A percentile compares a stretch with the other conserved stretches of the same genome.
These are phyloP conservation scores for Zosterops hypoxanthus DNA, from an alignment of 2,113 vertebrate genomes.

Conservation along the genomic window DNA sequence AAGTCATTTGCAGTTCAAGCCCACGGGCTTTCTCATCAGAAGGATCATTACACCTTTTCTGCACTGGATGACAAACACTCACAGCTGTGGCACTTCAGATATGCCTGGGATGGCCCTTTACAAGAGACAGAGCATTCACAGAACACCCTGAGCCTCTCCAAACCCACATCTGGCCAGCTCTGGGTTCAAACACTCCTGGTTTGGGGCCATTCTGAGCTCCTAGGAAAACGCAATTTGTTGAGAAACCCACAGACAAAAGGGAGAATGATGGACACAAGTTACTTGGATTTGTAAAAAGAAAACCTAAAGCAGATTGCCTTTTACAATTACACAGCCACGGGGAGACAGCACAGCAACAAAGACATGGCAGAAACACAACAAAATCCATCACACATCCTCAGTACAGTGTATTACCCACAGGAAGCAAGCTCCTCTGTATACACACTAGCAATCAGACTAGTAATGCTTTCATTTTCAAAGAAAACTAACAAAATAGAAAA, in stretches of 20 bases:
- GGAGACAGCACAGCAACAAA: neutral
- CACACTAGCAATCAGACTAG: neutral
- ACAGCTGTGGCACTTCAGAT: neutral
- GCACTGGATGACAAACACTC: neutral
- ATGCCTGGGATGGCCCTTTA: neutral
- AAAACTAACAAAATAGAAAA: neutral
- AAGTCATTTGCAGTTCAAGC: neutral
- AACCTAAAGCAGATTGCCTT: neutral
- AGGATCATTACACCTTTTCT: neutral
- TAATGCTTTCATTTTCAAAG: neutral
- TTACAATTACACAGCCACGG: neutral
- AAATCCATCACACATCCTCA: neutral
- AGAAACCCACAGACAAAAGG: neutral
- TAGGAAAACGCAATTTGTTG: neutral
- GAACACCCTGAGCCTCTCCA: neutral
- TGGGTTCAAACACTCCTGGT: neutral
- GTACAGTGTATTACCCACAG: neutral
- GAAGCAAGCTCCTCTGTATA: neutral
- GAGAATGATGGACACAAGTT: neutral
- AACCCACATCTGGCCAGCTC: neutral
- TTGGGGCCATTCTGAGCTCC: neutral
- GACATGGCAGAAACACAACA: neutral
- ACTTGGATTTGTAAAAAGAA: neutral
- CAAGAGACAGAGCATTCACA: neutral
- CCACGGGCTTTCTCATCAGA: neutral